A percentile compares a stretch with the other conserved stretches of the same genome.
phyloP scores from a whole-genome alignment of 2,888 invertebrate species.

The Scaptomyza reducta region DNA sequence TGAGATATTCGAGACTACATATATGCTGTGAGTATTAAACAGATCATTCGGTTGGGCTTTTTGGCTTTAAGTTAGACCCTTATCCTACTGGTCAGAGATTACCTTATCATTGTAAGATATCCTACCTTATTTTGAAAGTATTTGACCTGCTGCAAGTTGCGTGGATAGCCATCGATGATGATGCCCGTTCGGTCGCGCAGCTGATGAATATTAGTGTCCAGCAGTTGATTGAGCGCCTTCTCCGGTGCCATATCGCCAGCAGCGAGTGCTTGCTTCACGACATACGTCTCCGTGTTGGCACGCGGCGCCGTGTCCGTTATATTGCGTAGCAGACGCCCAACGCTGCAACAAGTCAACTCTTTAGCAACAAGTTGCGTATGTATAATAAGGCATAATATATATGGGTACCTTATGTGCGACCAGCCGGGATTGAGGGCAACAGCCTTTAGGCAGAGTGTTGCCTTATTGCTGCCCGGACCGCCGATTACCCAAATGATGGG shows the following conservation, averaged over 20 bases:
- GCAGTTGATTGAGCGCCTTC: slow-evolving; percentile 90
- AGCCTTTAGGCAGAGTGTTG: slow-evolving; percentile 90
- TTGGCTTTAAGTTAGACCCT: no score
- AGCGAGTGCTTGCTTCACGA: slow-evolving; percentile 89
- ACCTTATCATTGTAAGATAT: no score
- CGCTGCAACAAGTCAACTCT: slow-evolving; percentile 84
- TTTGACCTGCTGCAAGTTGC: slow-evolving; percentile 94
- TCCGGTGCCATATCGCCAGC: slow-evolving; percentile 92
- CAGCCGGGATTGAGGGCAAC: slow-evolving; percentile 89
- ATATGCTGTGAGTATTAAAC: no score
- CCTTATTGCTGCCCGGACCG: slow-evolving; percentile 96
- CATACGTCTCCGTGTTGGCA: slow-evolving; percentile 87
- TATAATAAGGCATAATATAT: not conserved
- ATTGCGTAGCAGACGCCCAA: slow-evolving; percentile 91
- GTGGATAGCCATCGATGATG: slow-evolving; percentile 96
- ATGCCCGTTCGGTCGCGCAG: slow-evolving; percentile 89
- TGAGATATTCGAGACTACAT: no score
- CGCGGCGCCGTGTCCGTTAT: slow-evolving; percentile 89
- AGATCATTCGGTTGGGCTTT: no score
- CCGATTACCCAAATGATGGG: slow-evolving; percentile 89
- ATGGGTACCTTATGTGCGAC: slow-evolving; percentile 88
- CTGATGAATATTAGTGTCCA: slow-evolving; percentile 88
- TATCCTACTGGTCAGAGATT: no score
- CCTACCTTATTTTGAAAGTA: slow-evolving; percentile 94
- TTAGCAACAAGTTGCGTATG: not conserved